These are phyloP conservation scores for Beris morrisii DNA, from an alignment of 2,888 invertebrate species.

Conservation along the genomic window DNA sequence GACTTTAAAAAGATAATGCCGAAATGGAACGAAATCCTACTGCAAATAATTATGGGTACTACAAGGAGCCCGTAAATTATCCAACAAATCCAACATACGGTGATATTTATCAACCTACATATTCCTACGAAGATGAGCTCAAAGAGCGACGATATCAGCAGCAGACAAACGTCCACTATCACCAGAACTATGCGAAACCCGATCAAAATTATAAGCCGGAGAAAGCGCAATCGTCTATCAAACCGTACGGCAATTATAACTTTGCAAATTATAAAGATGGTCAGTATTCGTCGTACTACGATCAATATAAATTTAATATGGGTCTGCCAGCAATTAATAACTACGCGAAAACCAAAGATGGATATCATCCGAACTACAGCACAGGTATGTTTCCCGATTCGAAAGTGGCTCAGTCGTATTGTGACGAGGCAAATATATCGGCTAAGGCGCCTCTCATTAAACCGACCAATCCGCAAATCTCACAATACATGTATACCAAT, in stretches of 20 bases:
- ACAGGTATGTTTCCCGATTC: conserved; percentile 19
- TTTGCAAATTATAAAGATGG: conserved; percentile 26
- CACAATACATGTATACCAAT: conserved; percentile 34
- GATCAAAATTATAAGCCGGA: conserved; percentile 29
- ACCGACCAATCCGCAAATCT: conserved; percentile 16
- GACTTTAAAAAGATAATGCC: conserved; percentile 26
- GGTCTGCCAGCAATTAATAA: conserved; percentile 25
- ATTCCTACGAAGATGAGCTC: conserved; percentile 26
- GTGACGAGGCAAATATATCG: conserved; percentile 21
- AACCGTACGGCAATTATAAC: conserved; percentile 22
- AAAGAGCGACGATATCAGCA: conserved; percentile 39
- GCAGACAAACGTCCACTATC: conserved; percentile 21
- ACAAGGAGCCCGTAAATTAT: conserved; percentile 37
- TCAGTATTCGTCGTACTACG: conserved; percentile 40
- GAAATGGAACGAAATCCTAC: conserved; percentile 29
- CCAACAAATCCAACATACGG: conserved; percentile 39
- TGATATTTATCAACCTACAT: conserved; percentile 39
- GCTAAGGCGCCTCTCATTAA: conserved; percentile 10
- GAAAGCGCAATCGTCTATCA: conserved; percentile 18
- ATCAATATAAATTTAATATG: conserved; percentile 46
- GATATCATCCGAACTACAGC: conserved; percentile 21
- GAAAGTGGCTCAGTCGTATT: conserved; percentile 12
- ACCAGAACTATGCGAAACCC: conserved; percentile 7
- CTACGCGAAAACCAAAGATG: conserved; percentile 22
- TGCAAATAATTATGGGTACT: conserved; percentile 31